phyloP scores from a whole-genome alignment of 2,113 vertebrate species.

The Platycercus adscitus region DNA sequence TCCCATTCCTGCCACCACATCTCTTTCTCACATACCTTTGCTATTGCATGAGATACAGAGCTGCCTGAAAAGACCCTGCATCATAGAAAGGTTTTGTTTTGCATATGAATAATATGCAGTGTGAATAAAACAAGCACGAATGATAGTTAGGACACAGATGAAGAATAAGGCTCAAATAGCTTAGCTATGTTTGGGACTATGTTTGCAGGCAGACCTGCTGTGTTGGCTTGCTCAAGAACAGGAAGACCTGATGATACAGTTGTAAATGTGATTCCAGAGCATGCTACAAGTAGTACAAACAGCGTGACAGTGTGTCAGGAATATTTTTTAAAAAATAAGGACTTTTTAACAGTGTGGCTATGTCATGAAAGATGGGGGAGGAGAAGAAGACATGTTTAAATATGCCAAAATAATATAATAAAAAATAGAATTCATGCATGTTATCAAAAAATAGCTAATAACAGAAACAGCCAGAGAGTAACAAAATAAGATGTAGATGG shows the following conservation, averaged over 20 bases:
- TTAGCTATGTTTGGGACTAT: neutral
- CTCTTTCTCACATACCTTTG: neutral
- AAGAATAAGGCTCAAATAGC: neutral
- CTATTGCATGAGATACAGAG: neutral
- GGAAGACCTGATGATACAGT: neutral
- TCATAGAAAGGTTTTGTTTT: neutral
- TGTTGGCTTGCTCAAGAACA: neutral
- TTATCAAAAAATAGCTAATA: neutral
- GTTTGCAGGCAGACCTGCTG: neutral
- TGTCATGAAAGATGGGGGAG: neutral
- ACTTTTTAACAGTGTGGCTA: neutral
- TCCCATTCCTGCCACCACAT: neutral
- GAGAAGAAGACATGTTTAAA: neutral
- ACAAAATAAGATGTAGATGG: neutral
- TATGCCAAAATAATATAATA: neutral
- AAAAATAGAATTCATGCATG: neutral
- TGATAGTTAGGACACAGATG: neutral
- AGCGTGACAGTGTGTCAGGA: neutral
- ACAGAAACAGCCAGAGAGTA: neutral
- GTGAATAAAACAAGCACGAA: neutral
- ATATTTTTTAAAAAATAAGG: neutral
- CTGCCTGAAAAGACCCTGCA: neutral
- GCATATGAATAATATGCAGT: neutral
- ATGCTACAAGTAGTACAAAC: neutral
- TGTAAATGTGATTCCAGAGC: neutral